Base-by-base conservation (phyloP, 2,888 invertebrate genomes). In the Standfussiana lucernea region DNA sequence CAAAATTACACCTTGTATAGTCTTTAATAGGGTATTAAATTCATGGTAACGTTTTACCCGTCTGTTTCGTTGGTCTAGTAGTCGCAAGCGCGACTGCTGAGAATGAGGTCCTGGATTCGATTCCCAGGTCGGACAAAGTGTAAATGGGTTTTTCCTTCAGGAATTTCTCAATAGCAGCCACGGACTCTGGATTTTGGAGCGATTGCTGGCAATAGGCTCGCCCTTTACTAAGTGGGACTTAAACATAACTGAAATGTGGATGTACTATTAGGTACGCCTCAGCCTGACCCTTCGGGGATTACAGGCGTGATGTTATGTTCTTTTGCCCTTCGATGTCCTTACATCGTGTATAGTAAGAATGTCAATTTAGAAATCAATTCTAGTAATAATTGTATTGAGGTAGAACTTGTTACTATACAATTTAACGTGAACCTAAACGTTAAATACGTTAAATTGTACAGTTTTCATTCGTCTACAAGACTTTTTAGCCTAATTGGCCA, bases 401-500 rank as follows among this genome's bases (percentile, higher is more conserved):
- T 40, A 32, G 15, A 28, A 32, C 40, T 15, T 40, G 2, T 70
- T 2, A 35, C n/a, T 13, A 45, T 21, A 15, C 0, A 53, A 5
- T 53, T 32, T n/a, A 8, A 1, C 28, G 6, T 35, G 8, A 11
- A 13, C 24, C n/a, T n/a, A n/a, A n/a, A 2, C n/a, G n/a, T n/a
- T 32, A 21, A 3, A 32, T 2, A 32, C 7, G n/a, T n/a, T n/a
- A 24, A 61, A 47, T n/a, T n/a, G n/a, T n/a, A n/a, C 40, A 1
- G 1, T 59, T 32, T 66, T 24, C 5, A 11, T 64, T 62, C 64
- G 53, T 21, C 40, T 18, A 64, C 40, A 64, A 18, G 47, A 71
- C 75, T 50, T 56, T 35, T 15, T 40, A 72, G 53, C 6, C 59
- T 70, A 72, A 67, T 67, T 28, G 8, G 24, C 67, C 37, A 59